Conservation (phyloP, 1,140 invertebrate genomes). For the Diprion similis region DNA sequence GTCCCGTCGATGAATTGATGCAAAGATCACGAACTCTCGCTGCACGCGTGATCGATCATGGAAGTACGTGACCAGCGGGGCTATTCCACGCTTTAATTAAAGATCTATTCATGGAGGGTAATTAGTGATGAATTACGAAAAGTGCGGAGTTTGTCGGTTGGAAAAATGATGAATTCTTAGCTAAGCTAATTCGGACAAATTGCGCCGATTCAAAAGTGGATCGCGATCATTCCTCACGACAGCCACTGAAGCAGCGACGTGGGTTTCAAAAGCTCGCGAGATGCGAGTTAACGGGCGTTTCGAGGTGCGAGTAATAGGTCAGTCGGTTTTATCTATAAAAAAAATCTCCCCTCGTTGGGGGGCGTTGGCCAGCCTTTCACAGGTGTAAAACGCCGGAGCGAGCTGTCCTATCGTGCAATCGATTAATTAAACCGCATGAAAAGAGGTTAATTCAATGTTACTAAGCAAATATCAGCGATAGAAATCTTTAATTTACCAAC, state of each 20-base stretch:
- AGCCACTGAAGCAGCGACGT: no score
- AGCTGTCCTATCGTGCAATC: conserved; percentile 44
- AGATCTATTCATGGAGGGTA: conserved; percentile 17
- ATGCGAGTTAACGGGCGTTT: not conserved
- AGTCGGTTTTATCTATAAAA: not conserved
- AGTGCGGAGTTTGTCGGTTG: no score
- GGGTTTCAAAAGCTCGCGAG: no score
- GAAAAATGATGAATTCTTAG: no score
- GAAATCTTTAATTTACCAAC: conserved; percentile 52
- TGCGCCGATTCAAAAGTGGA: no score
- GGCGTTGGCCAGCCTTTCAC: not conserved
- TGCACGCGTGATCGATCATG: conserved; percentile 42
- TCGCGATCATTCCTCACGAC: no score
- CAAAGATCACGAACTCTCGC: conserved; percentile 39
- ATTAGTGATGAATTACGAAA: conserved; percentile 32
- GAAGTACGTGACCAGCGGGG: conserved; percentile 33
- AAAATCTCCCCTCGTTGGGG: not conserved
- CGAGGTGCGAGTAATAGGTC: not conserved
- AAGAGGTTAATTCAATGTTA: conserved; percentile 54
- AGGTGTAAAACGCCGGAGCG: not conserved
- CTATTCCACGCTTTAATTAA: conserved; percentile 33
- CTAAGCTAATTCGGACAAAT: no score
- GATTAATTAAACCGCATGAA: conserved; percentile 47
- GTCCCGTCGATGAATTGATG: conserved; percentile 45
- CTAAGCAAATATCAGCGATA: conserved; percentile 50